Conservation (phyloP, 1,140 invertebrate genomes). For the Drosophila tropicalis region DNA sequence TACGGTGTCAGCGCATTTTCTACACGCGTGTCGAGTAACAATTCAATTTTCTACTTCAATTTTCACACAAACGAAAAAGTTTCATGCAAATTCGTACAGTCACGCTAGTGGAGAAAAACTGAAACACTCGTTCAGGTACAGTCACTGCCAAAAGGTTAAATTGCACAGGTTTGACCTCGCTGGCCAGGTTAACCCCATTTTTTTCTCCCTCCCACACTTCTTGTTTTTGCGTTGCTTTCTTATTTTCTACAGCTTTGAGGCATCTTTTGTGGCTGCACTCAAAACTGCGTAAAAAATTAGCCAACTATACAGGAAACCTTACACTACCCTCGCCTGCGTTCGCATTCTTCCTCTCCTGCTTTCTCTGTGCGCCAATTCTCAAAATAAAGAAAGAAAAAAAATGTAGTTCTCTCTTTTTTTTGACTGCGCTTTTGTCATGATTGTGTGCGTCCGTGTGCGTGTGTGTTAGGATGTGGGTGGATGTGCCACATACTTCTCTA, state of each 20-base stretch:
- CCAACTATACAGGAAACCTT: slow-evolving; percentile 38
- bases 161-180: slow-evolving; percentile 50
- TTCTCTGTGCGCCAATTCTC: slow-evolving; percentile 15
- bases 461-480: slow-evolving; percentile 1
- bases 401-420: slow-evolving; percentile 34
- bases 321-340: not conserved
- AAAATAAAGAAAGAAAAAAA: slow-evolving; percentile 13
- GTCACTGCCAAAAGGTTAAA: slow-evolving; percentile 33
- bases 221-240: slow-evolving; percentile 16
- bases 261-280: slow-evolving; percentile 62
- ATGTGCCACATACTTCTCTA: slow-evolving; percentile 32
- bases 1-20: slow-evolving; percentile 20
- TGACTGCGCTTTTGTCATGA: slow-evolving; percentile 52
- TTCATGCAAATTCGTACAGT: slow-evolving; percentile 8
- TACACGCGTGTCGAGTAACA: slow-evolving; percentile 9
- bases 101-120: slow-evolving; percentile 7
- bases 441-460: slow-evolving; percentile 26
- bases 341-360: slow-evolving; percentile 16
- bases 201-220: not conserved
- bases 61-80: not conserved
- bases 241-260: slow-evolving; percentile 38
- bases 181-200: slow-evolving; percentile 27
- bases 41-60: slow-evolving; percentile 6
- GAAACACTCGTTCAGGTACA: slow-evolving; percentile 24
- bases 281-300: slow-evolving; percentile 75